Evolutionary conservation across 2,113 vertebrate species (phyloP), one percentile per base, ranked within the genome.

Genomic region (Labeo rohita): DNA sequence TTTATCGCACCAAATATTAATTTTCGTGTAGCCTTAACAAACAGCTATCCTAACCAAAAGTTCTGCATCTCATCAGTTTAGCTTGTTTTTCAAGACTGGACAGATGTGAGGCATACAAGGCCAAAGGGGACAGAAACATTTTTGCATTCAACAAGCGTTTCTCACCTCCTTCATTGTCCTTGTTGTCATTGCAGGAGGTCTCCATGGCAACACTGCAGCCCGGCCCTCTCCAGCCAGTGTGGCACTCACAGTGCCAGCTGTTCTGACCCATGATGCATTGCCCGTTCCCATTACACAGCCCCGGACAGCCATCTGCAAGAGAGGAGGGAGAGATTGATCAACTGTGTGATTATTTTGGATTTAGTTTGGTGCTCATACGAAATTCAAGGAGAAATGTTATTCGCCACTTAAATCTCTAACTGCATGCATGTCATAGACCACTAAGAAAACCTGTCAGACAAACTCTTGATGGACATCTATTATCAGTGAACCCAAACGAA

Each of bases 141-240:
- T 83, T 59, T 63, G 78, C 47, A 21, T 82, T 76, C 80, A 16
- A 12, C 36, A 12, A 36, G 18, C 43, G 13, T 47, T 45, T 65
- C 95, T 97, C 95, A 97, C 97, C 97, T 97, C 96, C 96, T 94
- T 97, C 97, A 88, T 97, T 97, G 92, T 97, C 97, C 95, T 97
- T 97, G 95, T 90, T 96, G 94, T 97, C 96, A 52, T 95, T 95
- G 80, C 97, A 97, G 93, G 96, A 95, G 80, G 96, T 97, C 93
- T 97, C 97, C 97, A 97, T 97, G 94, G 97, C 96, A 91, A 97
- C 96, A 88, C 94, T 97, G 95, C 97, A 97, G 88, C 96, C 96
- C 16, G 95, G 93, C 15, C 97, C 97, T 92, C 97, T 95, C 97
- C 97, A 97, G 93, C 97, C 96, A 87, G 93, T 96, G 93, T 96